These are phyloP conservation scores for Emydura subglobosa DNA, from an alignment of 2,113 vertebrate species.

Conservation along the genomic window DNA sequence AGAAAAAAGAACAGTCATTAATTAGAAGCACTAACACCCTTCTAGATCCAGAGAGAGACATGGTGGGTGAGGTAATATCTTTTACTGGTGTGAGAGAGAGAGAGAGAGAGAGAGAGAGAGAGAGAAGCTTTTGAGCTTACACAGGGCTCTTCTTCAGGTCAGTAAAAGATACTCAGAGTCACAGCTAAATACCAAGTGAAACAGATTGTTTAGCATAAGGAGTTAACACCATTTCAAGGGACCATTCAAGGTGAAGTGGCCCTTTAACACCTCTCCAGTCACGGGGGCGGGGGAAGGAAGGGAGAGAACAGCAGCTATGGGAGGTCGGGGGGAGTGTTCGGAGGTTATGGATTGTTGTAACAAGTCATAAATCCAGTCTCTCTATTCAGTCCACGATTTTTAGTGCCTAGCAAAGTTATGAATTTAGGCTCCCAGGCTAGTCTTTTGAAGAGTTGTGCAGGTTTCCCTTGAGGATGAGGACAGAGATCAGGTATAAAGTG, in stretches of 20 bases:
- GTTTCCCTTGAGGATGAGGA: neutral
- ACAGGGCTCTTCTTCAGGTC: no score
- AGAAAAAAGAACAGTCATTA: slow-evolving; percentile 9
- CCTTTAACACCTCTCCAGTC: neutral
- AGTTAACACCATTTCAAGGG: neutral
- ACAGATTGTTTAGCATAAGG: neutral
- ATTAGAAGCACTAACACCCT: neutral
- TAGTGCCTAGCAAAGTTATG: neutral
- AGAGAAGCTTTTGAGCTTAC: neutral
- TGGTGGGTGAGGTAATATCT: neutral
- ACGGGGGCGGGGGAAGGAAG: neutral
- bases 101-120: neutral
- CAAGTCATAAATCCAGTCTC: neutral
- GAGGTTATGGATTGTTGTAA: neutral
- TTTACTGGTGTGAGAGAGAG: neutral
- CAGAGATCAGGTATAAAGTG: neutral
- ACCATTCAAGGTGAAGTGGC: neutral
- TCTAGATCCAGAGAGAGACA: neutral
- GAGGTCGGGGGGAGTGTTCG: no score
- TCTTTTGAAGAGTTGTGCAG: neutral
- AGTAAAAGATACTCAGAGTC: no score
- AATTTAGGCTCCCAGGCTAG: neutral
- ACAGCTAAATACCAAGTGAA: no score
- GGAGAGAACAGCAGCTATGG: no score
- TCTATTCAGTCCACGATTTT: neutral